phyloP scores from a whole-genome alignment of 53 echinoderm and acorn worm genomes.

The Paelopatides confundens region DNA sequence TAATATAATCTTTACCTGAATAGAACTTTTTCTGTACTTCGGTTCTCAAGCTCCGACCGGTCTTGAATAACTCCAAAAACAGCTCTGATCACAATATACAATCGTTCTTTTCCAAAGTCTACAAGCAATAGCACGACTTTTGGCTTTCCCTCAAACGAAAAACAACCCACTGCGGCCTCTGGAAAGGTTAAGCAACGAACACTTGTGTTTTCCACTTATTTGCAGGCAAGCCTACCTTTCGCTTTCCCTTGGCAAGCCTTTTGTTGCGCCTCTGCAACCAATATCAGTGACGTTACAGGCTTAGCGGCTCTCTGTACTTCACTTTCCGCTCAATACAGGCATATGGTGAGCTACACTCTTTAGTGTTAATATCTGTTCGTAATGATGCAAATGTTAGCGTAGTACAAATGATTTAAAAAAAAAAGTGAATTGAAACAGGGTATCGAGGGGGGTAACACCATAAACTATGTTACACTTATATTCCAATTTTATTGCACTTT shows the following conservation, averaged over 20 bases:
- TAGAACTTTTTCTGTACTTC: background rate
- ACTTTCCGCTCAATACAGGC: background rate
- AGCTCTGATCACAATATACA: background rate
- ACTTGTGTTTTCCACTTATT: constrained; percentile 33
- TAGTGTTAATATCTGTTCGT: background rate
- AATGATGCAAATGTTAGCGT: background rate
- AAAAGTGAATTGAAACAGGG: background rate
- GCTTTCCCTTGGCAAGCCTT: constrained; percentile 26
- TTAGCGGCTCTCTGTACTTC: background rate
- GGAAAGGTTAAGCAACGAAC: constrained; percentile 36
- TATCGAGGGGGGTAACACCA: background rate
- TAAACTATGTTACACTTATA: background rate
- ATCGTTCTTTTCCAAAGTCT: background rate
- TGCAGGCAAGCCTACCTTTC: constrained; percentile 13
- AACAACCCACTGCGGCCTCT: constrained; percentile 50
- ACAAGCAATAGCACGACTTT: background rate
- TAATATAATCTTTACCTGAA: background rate
- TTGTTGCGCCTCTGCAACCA: constrained; percentile 43
- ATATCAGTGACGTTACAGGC: constrained; percentile 33
- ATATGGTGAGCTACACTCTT: background rate
- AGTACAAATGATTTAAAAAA: background rate
- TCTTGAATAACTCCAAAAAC: background rate
- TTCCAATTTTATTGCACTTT: background rate
- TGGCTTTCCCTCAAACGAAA: constrained; percentile 23
- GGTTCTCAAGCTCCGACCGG: background rate